Evolutionary conservation across 2,113 vertebrate genomes (phyloP), one percentile per base, ranked within the genome.

Genomic region (Sitta europaea): DNA sequence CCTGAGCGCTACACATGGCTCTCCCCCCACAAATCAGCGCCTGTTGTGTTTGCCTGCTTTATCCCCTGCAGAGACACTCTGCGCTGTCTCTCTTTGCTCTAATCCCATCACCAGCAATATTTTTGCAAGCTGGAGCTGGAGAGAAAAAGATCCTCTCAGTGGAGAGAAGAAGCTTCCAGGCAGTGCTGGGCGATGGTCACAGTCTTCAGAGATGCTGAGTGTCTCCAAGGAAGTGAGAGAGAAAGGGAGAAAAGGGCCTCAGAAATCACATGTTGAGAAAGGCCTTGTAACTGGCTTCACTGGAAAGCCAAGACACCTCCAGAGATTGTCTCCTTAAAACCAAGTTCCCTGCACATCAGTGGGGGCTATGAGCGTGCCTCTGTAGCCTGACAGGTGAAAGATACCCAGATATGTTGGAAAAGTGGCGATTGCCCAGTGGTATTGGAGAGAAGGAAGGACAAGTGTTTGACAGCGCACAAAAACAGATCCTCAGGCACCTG

Each of bases 161-260:
- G 0, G 51, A 84, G 55, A 72, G 45, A 50, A 43, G 29, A 50
- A 40, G 55, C 38, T 81, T n/a, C 27, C 27, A 59, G 61, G 53
- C 61, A n/a, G 13, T 33, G 12, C 47, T 80, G 29, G 11, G 31
- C n/a, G 31, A 42, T 71, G 43, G 57, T 50, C 38, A 23, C 10
- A 23, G 43, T 5, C 62, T 61, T 63, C 36, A 83, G 62, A 25
- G 27, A 43, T 5, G 29, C 5, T 0, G 55, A 36, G 2, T 31
- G 6, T 74, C 42, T 54, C 48, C 0, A 1, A 63, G 22, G 9
- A 83, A 57, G 36, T 3, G 31, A 4, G 45, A 6, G 0, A 57
- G 33, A 58, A 74, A 48, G 17, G 25, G 22, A 74, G n/a, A 43
- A 83, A 48, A 40, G 15, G 8, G 10, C 35, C 28, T 76, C 54